Evolutionary conservation across 2,113 vertebrate species (phyloP).

Genomic region (Ranitomeya variabilis): DNA sequence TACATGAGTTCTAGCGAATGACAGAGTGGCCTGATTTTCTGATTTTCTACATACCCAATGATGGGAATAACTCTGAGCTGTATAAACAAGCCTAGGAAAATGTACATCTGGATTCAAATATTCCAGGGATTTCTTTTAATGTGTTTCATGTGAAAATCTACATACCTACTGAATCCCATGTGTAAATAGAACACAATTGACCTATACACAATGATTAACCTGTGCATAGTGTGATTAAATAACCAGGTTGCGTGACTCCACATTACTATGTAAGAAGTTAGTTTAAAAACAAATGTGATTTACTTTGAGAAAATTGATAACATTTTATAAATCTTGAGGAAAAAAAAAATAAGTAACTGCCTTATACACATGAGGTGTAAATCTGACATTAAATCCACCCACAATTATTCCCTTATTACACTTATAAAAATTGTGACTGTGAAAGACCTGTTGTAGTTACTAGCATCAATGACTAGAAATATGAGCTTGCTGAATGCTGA

Average conservation of each 20-base stretch:
- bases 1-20: no score
- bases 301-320: background rate
- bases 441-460: background rate
- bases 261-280: no score
- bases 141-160: constrained; percentile 25
- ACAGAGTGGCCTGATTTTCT: background rate
- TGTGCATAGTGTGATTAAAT: background rate
- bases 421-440: background rate
- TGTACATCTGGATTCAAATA: background rate
- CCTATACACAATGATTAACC: background rate
- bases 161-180: background rate
- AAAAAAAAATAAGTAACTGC: background rate
- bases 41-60: background rate
- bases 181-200: background rate
- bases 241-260: background rate
- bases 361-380: background rate
- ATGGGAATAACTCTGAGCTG: background rate
- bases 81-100: background rate
- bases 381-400: background rate
- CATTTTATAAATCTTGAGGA: background rate
- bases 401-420: background rate
- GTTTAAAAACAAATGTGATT: background rate
- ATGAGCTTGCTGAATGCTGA: background rate
- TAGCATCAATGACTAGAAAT: background rate
- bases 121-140: background rate